These are phyloP conservation scores for Falco concolor DNA, from an alignment of 2,797 vertebrate genomes.

Conservation along the genomic window DNA sequence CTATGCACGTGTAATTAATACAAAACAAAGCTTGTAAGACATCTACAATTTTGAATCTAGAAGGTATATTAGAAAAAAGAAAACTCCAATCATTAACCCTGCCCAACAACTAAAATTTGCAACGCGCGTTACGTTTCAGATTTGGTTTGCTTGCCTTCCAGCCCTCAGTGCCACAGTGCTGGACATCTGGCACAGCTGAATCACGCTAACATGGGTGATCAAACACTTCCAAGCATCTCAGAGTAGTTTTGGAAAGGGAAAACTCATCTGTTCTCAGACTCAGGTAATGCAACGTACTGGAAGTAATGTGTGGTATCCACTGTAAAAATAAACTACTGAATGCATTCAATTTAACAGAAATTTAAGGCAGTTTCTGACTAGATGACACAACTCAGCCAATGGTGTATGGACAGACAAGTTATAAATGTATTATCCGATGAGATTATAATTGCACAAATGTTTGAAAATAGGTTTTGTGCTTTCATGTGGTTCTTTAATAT, in stretches of 20 bases:
- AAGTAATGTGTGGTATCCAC: background rate
- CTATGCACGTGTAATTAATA: background rate
- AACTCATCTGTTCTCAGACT: background rate
- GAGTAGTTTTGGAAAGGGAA: background rate
- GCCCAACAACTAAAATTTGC: background rate
- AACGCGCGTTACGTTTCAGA: fast-evolving
- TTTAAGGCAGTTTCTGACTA: background rate
- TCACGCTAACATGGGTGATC: background rate
- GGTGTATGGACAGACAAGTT: background rate
- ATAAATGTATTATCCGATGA: background rate
- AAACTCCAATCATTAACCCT: background rate
- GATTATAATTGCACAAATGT: background rate
- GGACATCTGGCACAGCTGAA: background rate
- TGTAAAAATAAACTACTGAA: background rate
- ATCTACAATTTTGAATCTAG: background rate
- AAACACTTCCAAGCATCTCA: background rate
- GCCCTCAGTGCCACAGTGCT: background rate
- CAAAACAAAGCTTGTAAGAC: background rate
- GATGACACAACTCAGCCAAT: background rate
- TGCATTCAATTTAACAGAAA: background rate
- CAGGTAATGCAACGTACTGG: background rate
- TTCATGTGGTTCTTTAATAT: background rate
- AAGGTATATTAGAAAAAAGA: background rate
- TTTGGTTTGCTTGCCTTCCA: background rate
- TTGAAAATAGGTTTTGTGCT: background rate